Percentiles rank a stretch among this genome's conserved stretches.
Evolutionary conservation across 2,797 vertebrate species (phyloP).

Genomic region (Manis pentadactyla): DNA sequence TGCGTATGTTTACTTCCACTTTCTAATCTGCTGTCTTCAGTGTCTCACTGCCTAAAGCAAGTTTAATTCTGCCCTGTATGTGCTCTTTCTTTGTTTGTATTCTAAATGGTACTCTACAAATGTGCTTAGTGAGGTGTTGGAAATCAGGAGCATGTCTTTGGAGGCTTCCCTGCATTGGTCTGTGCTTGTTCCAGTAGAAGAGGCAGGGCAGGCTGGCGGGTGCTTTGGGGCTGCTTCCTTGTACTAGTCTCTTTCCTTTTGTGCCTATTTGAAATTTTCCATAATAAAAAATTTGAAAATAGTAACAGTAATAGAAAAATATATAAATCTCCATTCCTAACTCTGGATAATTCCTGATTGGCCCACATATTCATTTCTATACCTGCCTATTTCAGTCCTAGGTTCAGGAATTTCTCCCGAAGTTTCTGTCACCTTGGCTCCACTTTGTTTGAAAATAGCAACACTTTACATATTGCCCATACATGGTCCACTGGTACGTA

Average conservation of each 20-base stretch:
- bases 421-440: not conserved
- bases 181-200: not conserved
- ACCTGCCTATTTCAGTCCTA: not conserved
- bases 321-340: not conserved
- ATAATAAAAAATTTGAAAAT: constrained; percentile 8
- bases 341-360: not conserved
- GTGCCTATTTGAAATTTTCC: not conserved
- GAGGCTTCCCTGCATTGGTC: not conserved
- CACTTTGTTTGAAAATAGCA: not conserved
- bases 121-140: not conserved
- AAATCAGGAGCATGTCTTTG: not conserved
- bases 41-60: not conserved
- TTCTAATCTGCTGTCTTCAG: not conserved
- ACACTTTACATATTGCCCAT: not conserved
- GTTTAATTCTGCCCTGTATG: not conserved
- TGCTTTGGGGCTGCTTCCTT: not conserved
- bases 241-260: not conserved
- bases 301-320: not conserved
- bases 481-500: not conserved
- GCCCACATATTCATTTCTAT: not conserved
- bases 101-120: not conserved
- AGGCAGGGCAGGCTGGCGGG: not conserved
- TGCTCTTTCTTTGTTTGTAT: not conserved
- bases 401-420: not conserved
- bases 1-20: not conserved